A percentile compares a stretch with the other conserved stretches of the same genome.
Evolutionary conservation across 23 tunicate species (phyloP).

Genomic region (Oikopleura dioica): DNA sequence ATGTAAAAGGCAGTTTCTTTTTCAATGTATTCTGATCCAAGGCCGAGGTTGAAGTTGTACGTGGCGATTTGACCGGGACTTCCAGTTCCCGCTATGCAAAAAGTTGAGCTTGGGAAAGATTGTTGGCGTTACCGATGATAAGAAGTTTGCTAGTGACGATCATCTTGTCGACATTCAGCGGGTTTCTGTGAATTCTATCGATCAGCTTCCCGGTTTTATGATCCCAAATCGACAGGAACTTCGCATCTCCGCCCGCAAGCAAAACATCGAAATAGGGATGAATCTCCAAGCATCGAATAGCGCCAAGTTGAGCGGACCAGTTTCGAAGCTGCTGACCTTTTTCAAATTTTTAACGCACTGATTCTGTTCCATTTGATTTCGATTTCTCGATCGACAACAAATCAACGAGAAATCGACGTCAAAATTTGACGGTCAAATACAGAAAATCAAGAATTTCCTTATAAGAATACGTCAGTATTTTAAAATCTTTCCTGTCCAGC

Average conservation of each 20-base stretch:
- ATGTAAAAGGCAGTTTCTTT: background rate
- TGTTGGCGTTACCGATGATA: no score
- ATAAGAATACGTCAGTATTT: no score
- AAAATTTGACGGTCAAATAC: no score
- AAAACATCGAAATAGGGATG: background rate
- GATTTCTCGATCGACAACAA: no score
- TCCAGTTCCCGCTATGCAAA: background rate
- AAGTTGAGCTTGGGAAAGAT: no score
- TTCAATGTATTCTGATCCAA: background rate
- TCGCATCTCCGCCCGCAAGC: background rate
- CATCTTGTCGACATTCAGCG: background rate
- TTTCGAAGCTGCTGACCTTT: no score
- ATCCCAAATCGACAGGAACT: background rate
- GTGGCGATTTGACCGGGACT: background rate
- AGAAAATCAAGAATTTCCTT: no score
- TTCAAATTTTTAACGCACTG: no score
- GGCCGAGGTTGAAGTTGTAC: background rate
- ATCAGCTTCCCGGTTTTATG: background rate
- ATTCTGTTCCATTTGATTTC: no score
- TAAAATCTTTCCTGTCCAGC: constrained; percentile 12
- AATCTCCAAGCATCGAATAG: background rate
- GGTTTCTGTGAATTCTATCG: background rate
- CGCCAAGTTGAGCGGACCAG: background rate
- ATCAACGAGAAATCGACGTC: no score
- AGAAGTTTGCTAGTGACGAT: background rate